These are phyloP conservation scores for Capra hircus DNA, from an alignment of 2,113 vertebrate species.

Conservation along the genomic window DNA sequence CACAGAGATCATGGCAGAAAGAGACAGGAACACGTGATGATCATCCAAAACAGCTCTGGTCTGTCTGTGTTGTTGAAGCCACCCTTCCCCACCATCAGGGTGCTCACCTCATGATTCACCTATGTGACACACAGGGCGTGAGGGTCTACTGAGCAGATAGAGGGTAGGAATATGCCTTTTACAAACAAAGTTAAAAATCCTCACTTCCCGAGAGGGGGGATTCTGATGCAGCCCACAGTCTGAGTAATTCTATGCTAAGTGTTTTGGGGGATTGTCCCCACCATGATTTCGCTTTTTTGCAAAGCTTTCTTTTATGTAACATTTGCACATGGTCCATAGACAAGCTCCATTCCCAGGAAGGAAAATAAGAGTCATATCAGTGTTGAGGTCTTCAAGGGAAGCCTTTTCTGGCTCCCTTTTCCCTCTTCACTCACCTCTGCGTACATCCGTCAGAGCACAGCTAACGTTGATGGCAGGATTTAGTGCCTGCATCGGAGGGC, in stretches of 20 bases:
- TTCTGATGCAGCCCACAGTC: neutral
- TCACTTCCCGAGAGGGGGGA: neutral
- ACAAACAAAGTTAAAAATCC: neutral
- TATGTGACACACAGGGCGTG: no score
- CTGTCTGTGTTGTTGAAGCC: neutral
- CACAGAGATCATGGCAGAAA: neutral
- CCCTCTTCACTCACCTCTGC: neutral
- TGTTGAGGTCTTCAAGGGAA: neutral
- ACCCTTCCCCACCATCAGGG: neutral
- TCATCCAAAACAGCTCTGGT: neutral
- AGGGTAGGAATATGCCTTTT: neutral
- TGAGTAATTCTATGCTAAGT: neutral
- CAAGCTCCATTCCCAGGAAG: neutral
- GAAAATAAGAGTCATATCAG: neutral
- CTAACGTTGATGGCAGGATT: neutral
- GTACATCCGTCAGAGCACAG: neutral
- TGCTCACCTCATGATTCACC: neutral
- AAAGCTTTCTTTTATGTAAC: neutral
- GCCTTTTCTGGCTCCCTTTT: neutral
- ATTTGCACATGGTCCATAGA: neutral
- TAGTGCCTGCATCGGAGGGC: neutral
- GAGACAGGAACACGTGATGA: no score
- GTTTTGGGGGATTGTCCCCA: neutral
- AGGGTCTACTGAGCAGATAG: neutral
- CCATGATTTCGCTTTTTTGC: neutral